Evolutionary conservation across 2,888 invertebrate genomes (phyloP).

Genomic region (Drosophila mayaguana): DNA sequence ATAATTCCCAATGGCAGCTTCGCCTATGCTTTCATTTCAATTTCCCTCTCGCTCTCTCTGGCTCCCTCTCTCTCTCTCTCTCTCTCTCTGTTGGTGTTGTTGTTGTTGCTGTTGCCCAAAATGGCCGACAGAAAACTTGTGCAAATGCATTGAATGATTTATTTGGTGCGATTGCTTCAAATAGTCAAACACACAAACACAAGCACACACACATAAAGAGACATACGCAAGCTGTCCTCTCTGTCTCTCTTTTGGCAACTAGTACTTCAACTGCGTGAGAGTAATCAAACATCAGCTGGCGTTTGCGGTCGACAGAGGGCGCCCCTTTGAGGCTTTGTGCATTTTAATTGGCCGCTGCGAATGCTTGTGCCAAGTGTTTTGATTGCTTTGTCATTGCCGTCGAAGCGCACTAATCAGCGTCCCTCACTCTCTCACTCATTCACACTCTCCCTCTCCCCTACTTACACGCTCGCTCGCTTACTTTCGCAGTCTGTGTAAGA

Average conservation of each 20-base stretch:
- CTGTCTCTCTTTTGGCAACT: constrained; percentile 10
- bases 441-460: constrained; percentile 7
- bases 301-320: constrained; percentile 68
- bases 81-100: background rate
- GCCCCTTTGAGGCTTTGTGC: constrained; percentile 67
- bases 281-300: constrained; percentile 64
- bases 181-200: constrained; percentile 34
- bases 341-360: constrained; percentile 74
- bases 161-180: constrained; percentile 78
- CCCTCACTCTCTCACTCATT: too few relatives aligned
- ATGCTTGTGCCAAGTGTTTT: constrained; percentile 69
- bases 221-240: background rate
- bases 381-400: constrained; percentile 76
- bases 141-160: constrained; percentile 78
- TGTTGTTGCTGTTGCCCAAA: constrained; percentile 43
- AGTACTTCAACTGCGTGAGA: constrained; percentile 25
- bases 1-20: constrained; percentile 65
- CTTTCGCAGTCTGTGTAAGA: background rate
- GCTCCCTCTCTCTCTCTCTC: background rate
- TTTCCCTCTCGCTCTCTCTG: background rate
- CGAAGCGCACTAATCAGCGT: constrained; percentile 61
- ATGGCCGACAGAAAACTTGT: constrained; percentile 60
- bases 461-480: constrained; percentile 9
- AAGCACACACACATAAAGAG: background rate
- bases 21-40: constrained; percentile 25